Base-by-base conservation (phyloP, 2,888 invertebrate genomes). In the Phania funesta region DNA sequence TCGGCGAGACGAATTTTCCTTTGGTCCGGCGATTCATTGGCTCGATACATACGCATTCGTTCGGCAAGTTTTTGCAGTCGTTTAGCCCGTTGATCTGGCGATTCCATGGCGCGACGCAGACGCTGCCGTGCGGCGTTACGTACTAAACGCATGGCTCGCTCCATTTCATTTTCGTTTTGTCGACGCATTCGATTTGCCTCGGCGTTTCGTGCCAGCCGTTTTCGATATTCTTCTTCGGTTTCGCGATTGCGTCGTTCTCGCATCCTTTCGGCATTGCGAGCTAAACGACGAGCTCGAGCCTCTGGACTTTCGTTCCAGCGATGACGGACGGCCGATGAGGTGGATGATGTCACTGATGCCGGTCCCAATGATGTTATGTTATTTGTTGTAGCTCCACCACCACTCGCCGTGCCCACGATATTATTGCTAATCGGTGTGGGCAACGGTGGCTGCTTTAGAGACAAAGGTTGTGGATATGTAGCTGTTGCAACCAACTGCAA, bases 261-360 rank as follows among this genome's bases (percentile, higher is more conserved):
- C 91, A 91, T 91, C 78, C 91, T 89, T 84, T 91, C 91, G 83
- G 91, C 91, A 89, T 91, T 91, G 80, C 91, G 89, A 64, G 91
- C 90, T 85, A 91, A 85, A 54, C 91, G 89, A 58, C 91, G 88
- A 52, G 88, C 89, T 70, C 91, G 86, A 35, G 91, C 91, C 84
- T 91, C 91, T 26, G 91, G 90, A 84, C 91, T 91, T 85, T 91
- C 91, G 87, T 91, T 91, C 91, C 91, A 91, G 54, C 91, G 87
- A 81, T 90, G 90, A 75, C 90, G 88, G 24, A 85, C 87, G 29
- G 87, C 62, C 64, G 87, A 56, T 62, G 86, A 85, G 44, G 84
- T 84, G 22, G 85, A 83, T 50, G 86, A 86, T 13, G 84, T 77
- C 20, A 84, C 80, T 32, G 85, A 85, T 29, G 85, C 83, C 24